These are phyloP conservation scores for Solea senegalensis DNA, from an alignment of 2,113 vertebrate genomes.

Conservation along the genomic window DNA sequence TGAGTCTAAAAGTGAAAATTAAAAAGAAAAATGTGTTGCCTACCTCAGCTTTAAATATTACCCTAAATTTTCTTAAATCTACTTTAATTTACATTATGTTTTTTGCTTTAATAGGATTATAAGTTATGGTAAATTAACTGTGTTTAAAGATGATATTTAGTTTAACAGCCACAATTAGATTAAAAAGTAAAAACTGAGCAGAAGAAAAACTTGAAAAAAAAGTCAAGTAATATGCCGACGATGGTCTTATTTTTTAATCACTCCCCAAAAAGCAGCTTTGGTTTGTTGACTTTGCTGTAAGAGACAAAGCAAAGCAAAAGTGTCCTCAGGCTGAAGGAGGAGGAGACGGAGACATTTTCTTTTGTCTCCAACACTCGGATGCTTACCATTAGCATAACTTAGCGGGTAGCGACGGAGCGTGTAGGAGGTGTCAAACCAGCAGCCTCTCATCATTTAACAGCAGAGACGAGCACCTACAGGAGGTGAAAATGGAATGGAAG, in stretches of 20 bases:
- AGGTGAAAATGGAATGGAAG: conserved; percentile 78
- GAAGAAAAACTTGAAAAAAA: no score
- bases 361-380: conserved; percentile 77
- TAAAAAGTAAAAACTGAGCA: no score
- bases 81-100: no score
- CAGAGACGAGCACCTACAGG: conserved; percentile 67
- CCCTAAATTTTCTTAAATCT: no score
- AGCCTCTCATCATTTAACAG: conserved; percentile 74
- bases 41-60: no score
- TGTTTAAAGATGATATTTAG: no score
- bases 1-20: no score
- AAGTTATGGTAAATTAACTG: no score
- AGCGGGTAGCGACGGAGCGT: conserved; percentile 69
- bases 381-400: conserved; percentile 80
- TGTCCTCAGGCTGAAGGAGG: conserved; percentile 69
- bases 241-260: conserved; percentile 2
- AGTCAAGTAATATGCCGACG: no score
- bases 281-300: conserved; percentile 1
- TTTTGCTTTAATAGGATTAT: no score
- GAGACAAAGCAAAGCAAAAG: conserved; percentile 56
- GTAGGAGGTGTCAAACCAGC: conserved; percentile 77
- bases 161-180: no score
- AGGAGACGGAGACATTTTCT: conserved; percentile 55
- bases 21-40: no score
- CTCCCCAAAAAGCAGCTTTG: conserved; percentile 3